These are phyloP conservation scores for Chamaetylas fuelleborni DNA, from an alignment of 2,113 vertebrate genomes.

Conservation along the genomic window DNA sequence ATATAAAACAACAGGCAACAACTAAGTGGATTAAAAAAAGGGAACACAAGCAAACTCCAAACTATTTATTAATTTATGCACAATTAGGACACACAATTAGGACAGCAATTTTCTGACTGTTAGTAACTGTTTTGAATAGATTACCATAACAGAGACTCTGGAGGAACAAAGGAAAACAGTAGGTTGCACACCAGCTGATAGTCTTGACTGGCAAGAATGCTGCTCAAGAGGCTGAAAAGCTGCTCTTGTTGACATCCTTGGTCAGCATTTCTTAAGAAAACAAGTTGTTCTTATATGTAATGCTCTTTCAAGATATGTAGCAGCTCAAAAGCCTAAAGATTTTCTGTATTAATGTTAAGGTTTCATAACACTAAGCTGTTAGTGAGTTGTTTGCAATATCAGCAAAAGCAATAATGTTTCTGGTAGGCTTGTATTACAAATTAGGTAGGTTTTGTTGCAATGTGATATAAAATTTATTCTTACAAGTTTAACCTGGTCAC, in stretches of 20 bases:
- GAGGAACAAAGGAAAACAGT: not conserved
- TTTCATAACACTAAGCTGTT: not conserved
- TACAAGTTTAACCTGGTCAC: not conserved
- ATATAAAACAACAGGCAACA: not conserved
- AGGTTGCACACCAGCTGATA: not conserved
- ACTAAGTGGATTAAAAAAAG: not conserved
- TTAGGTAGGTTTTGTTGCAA: not conserved
- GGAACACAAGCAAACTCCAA: rapidly evolving
- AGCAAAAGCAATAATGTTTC: not conserved
- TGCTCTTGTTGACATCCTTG: not conserved
- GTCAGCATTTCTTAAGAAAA: not conserved
- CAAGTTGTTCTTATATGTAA: not conserved
- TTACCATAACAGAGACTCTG: not conserved
- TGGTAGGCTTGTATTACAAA: not conserved
- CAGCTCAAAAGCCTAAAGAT: not conserved
- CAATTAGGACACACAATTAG: not conserved
- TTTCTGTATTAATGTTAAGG: not conserved
- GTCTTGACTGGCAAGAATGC: not conserved
- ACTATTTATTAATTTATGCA: not conserved
- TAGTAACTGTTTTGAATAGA: not conserved
- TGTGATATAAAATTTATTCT: not conserved
- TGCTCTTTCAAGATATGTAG: not conserved
- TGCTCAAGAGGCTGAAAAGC: not conserved
- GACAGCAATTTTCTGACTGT: not conserved
- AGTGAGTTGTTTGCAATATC: not conserved